Percentiles rank a stretch among this genome's conserved stretches.
These are phyloP conservation scores for Mellilla xanthometata DNA, from an alignment of 2,888 invertebrate genomes.

Conservation along the genomic window DNA sequence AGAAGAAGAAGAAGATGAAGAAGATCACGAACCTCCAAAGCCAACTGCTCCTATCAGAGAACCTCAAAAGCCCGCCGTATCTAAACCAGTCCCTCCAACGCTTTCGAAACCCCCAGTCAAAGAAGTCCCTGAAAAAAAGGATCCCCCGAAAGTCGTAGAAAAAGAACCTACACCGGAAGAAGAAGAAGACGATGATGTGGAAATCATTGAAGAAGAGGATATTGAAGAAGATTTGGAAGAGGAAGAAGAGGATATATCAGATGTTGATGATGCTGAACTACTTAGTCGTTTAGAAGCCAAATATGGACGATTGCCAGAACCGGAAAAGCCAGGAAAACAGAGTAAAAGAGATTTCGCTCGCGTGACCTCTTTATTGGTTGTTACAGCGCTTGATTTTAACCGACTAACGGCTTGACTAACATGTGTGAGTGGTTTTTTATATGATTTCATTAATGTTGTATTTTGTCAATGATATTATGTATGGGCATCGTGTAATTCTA, in stretches of 20 bases:
- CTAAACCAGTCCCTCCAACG: constrained; percentile 24
- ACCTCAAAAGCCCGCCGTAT: constrained; percentile 1
- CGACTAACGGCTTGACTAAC: constrained; percentile 68
- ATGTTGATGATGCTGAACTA: constrained; percentile 87
- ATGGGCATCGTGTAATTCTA: not conserved
- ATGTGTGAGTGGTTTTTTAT: constrained; percentile 57
- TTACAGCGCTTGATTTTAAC: constrained; percentile 39
- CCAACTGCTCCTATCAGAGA: constrained; percentile 29
- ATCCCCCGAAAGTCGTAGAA: constrained; percentile 24
- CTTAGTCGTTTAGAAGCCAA: constrained; percentile 87
- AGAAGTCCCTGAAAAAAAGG: constrained; percentile 36
- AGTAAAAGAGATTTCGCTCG: constrained; percentile 58
- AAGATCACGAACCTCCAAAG: constrained; percentile 27
- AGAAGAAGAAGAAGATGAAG: constrained; percentile 56
- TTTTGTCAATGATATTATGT: not conserved
- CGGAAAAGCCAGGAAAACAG: constrained; percentile 70
- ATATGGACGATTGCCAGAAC: constrained; percentile 86
- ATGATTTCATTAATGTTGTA: constrained; percentile 26
- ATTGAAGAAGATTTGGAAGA: constrained; percentile 77
- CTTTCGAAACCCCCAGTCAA: constrained; percentile 23
- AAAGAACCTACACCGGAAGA: constrained; percentile 47
- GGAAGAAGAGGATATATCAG: constrained; percentile 81
- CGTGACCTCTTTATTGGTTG: constrained; percentile 6
- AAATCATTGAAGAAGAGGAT: constrained; percentile 74
- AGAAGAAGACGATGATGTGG: constrained; percentile 64